Evolutionary conservation across 92 coral and sea anemone genomes (phyloP).

Genomic region (Montipora capitata): DNA sequence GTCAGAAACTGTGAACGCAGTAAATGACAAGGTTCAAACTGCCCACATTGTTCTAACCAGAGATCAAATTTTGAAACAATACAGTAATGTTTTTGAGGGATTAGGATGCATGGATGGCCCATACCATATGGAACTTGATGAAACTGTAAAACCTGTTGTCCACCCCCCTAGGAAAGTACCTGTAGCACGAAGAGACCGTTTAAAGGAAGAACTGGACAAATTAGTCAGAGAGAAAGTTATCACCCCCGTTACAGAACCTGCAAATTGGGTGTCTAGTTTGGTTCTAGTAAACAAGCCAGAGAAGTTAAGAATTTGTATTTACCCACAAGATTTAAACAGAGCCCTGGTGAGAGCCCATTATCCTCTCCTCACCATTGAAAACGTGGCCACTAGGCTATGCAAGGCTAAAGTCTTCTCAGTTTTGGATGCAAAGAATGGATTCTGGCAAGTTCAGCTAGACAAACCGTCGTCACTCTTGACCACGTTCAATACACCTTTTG

Average conservation of each 20-base stretch:
- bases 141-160: slow-evolving; percentile 9
- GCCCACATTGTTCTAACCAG: neutral
- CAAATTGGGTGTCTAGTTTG: slow-evolving; percentile 28
- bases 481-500: slow-evolving; percentile 39
- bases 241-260: slow-evolving; percentile 23
- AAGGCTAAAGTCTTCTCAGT: slow-evolving; percentile 34
- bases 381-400: neutral
- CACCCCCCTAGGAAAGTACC: slow-evolving; percentile 35
- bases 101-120: slow-evolving; percentile 23
- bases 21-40: neutral
- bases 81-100: slow-evolving; percentile 26
- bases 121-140: slow-evolving; percentile 31
- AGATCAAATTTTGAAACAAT: slow-evolving; percentile 35
- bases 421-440: slow-evolving; percentile 45
- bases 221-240: neutral
- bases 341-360: slow-evolving; percentile 7
- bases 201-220: slow-evolving; percentile 28
- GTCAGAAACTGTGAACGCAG: slow-evolving; percentile 6
- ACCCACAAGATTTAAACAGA: slow-evolving; percentile 6
- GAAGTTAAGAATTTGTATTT: slow-evolving; percentile 20
- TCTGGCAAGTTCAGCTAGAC: slow-evolving; percentile 38
- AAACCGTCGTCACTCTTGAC: neutral
- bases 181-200: slow-evolving; percentile 22
- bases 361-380: slow-evolving; percentile 25
- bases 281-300: slow-evolving; percentile 29